A percentile compares a stretch with the other conserved stretches of the same genome.
Evolutionary conservation across 2,888 invertebrate species (phyloP).

Genomic region (Ryuthela nishihirai): DNA sequence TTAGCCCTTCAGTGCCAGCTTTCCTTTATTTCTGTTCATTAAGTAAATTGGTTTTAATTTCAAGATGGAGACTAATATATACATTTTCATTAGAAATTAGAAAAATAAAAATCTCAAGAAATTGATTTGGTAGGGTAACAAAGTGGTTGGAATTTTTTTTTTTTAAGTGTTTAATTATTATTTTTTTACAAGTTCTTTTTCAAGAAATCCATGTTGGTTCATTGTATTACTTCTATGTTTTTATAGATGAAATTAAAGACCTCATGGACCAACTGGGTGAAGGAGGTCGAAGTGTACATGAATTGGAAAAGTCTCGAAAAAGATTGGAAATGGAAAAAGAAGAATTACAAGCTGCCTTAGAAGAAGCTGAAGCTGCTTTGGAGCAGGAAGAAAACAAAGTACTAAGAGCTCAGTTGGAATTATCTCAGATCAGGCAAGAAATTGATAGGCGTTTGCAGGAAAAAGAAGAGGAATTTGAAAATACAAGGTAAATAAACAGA

Average conservation of each 20-base stretch:
- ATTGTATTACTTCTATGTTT: not conserved
- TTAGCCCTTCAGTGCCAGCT: too few species aligned
- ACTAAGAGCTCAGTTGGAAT: slow-evolving; percentile 92
- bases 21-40: too few species aligned
- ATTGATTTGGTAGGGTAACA: too few species aligned
- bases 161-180: too few species aligned
- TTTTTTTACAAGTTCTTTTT: not conserved
- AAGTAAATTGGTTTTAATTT: too few species aligned
- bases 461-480: slow-evolving; percentile 99
- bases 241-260: slow-evolving; percentile 95
- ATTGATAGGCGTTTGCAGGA: slow-evolving; percentile 99
- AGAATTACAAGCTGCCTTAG: slow-evolving; percentile 96
- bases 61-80: too few species aligned
- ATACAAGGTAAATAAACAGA: slow-evolving; percentile 61
- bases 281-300: slow-evolving; percentile 99
- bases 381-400: slow-evolving; percentile 99
- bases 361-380: slow-evolving; percentile 97
- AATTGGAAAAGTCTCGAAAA: slow-evolving; percentile 97
- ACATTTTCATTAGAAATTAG: too few species aligned
- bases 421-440: slow-evolving; percentile 97
- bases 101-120: too few species aligned
- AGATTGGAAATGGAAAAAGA: slow-evolving; percentile 99
- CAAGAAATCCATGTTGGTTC: too few species aligned
- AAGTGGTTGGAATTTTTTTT: too few species aligned
- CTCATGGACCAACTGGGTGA: slow-evolving; percentile 98